Evolutionary conservation across 1,140 invertebrate genomes (phyloP), one percentile per base, ranked within the genome.

Genomic region (Drosophila subobscura): DNA sequence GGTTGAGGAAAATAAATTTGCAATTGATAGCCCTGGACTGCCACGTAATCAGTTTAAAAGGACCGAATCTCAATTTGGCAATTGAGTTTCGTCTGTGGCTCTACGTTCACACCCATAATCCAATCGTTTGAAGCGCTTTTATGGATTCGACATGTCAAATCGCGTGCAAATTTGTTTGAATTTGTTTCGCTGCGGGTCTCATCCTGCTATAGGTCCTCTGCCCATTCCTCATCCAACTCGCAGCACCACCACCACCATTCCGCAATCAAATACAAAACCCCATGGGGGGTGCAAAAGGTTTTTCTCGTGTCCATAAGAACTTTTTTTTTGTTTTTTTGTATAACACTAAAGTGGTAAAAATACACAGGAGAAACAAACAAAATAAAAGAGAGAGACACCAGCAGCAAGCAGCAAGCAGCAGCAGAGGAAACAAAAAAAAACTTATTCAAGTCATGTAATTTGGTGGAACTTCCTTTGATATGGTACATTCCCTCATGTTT

Each of bases 21-120:
- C 79, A 60, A 76, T 84, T 83, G 79, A 83, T 79, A 76, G 71
- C 75, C 47, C 46, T 37, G 50, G 37, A 46, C 64, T 54, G 65
- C 51, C 53, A 55, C 51, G 79, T 84, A 84, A 84, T 84, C 79
- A 83, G 79, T 79, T 79, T 78, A 79, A 84, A 83, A 83, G 71
- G 75, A 53, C 55, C 47, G 42, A 52, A 42, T 77, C 58, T 60
- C 79, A 83, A 83, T 83, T 78, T 66, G 72, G 63, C 68, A 54
- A 68, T 68, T 68, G 66, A 68, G 66, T 68, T 66, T 41, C 25
- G 64, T 49, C 44, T 41, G 65, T 57, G 63, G 56, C 58, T 49
- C 45, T 20, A 29, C 55, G 55, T 61, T 66, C 74, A 66, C 70
- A 73, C 66, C 79, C 79, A 79, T 79, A 79, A 79, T 84, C 75